Evolutionary conservation across 1,140 invertebrate genomes (phyloP), one percentile per base, ranked within the genome.

Genomic region (Drosophila santomea): DNA sequence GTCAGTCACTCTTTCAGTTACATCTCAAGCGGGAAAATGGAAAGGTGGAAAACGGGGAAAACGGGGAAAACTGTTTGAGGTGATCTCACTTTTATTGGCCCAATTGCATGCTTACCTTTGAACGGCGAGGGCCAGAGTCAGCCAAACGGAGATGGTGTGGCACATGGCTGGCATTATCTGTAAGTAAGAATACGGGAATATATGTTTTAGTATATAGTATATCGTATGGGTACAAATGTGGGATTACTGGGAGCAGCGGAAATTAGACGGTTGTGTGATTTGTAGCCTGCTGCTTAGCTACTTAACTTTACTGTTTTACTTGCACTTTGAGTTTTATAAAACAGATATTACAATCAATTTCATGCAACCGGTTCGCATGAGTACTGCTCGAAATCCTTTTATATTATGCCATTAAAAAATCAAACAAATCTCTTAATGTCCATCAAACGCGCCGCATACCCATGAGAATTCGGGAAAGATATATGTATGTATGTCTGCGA

Each of bases 71-170:
- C 43, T 1, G 20, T 2, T 11, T 32, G 17, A 23, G 54, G 52
- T 38, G 43, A 44, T 35, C 48, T 23, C 39, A 48, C 51, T 58
- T 74, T 74, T 75, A 66, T 75, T 66, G 45, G 60, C 60, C 39
- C 63, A 66, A 75, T 79, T 79, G 54, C 68, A 89, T 76, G 81
- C 75, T 88, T 91, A 92, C 91, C 97, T 94, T 93, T 98, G 97
- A 1, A 97, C 95, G 3, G 97, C 97, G 35, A 98, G 93, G 1
- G 96, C 96, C 60, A 98, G 92, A 0, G 97, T 98, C 64, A 98
- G 93, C 97, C 97, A 98, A 47, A 98, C 97, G 64, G 97, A 98
- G 1, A 97, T 96, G 1, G 97, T 98, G 93, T 98, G 97, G 92
- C 98, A 98, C 89, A 98, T 94, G 20, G 96, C 96, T 2, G 97